These are phyloP conservation scores for Sialis fuliginosa DNA, from an alignment of 2,888 invertebrate genomes.

Conservation along the genomic window DNA sequence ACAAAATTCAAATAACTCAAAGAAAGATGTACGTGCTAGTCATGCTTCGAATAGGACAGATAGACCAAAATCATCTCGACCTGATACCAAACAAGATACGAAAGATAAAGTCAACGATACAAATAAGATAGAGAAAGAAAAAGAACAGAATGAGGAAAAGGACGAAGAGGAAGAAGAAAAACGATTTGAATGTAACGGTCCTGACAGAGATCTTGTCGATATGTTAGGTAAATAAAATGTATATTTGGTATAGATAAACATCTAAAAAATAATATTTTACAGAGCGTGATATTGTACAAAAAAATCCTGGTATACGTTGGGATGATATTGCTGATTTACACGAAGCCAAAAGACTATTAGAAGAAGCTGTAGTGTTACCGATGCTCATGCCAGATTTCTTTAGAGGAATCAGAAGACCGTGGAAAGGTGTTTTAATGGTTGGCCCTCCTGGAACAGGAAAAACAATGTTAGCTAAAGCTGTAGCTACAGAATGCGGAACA, in stretches of 20 bases:
- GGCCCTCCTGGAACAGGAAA: constrained; percentile 89
- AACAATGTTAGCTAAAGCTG: constrained; percentile 94
- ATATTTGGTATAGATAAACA: too few relatives aligned
- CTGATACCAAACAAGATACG: constrained; percentile 21
- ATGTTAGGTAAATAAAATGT: constrained; percentile 43
- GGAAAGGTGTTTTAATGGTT: constrained; percentile 93
- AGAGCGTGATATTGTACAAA: constrained; percentile 92
- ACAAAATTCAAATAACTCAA: constrained; percentile 22
- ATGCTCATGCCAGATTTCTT: constrained; percentile 98
- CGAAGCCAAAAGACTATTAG: constrained; percentile 77
- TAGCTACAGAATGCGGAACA: constrained; percentile 94
- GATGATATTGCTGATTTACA: constrained; percentile 81
- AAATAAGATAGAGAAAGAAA: constrained; percentile 33
- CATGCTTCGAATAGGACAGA: constrained; percentile 20
- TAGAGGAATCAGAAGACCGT: constrained; percentile 88
- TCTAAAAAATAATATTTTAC: constrained; percentile 16
- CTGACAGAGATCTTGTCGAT: constrained; percentile 85
- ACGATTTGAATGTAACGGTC: constrained; percentile 65
- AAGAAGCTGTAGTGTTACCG: constrained; percentile 94
- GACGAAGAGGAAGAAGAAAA: constrained; percentile 47
- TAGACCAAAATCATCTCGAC: constrained; percentile 22
- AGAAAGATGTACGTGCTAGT: constrained; percentile 13
- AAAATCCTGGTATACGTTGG: constrained; percentile 92
- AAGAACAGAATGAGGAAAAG: constrained; percentile 44
- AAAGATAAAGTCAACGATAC: constrained; percentile 26